phyloP scores from a whole-genome alignment of 2,888 invertebrate genomes.

The Eristalis intricaria region DNA sequence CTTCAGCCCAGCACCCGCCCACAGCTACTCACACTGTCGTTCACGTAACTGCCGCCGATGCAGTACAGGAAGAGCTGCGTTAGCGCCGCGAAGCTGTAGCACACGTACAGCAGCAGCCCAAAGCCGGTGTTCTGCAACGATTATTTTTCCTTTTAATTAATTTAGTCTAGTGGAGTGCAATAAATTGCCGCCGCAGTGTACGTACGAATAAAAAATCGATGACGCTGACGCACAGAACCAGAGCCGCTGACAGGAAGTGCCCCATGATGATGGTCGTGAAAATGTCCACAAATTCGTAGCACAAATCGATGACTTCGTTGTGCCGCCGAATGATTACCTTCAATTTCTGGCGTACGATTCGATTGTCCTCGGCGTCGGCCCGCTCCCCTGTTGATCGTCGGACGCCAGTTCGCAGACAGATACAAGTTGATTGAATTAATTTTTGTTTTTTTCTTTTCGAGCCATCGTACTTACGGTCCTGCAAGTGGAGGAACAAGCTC shows the following conservation, averaged over 20 bases:
- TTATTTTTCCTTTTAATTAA: conserved; percentile 32
- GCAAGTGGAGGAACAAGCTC: conserved; percentile 73
- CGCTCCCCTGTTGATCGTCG: conserved; percentile 4
- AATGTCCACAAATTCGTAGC: conserved; percentile 76
- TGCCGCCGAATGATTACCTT: conserved; percentile 76
- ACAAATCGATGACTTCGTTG: conserved; percentile 79
- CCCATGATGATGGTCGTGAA: conserved; percentile 78
- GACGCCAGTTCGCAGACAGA: too few species aligned
- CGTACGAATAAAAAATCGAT: conserved; percentile 78
- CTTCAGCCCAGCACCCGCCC: too few species aligned
- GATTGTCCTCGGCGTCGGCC: conserved; percentile 73
- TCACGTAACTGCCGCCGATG: conserved; percentile 78
- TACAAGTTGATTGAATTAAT: conserved; percentile 27
- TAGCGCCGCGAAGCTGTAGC: conserved; percentile 77
- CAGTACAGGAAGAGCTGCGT: conserved; percentile 79
- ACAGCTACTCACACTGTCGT: conserved; percentile 77
- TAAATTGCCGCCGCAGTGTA: background rate
- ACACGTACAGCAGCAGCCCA: conserved; percentile 77
- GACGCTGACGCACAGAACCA: conserved; percentile 78
- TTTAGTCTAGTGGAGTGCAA: conserved; percentile 10
- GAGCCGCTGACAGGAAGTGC: conserved; percentile 79
- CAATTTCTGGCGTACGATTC: conserved; percentile 74
- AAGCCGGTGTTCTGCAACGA: conserved; percentile 76
- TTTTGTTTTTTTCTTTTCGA: background rate
- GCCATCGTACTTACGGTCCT: conserved; percentile 73